These are phyloP conservation scores for Malacoraja senta DNA, from an alignment of 2,797 vertebrate species.

Conservation along the genomic window DNA sequence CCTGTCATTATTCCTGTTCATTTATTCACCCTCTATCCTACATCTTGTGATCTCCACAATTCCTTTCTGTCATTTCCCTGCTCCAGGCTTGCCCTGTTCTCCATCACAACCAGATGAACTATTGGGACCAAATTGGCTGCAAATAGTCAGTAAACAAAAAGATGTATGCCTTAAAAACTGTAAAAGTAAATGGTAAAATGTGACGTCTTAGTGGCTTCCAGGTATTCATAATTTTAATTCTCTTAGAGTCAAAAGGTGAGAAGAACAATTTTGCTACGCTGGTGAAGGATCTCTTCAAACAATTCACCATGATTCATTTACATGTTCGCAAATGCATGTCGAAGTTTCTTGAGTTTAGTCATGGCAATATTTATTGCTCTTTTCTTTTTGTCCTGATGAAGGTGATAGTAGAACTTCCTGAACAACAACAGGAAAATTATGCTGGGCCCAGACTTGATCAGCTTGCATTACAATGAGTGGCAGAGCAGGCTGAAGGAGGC, in stretches of 20 bases:
- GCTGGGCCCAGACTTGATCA: too few species aligned
- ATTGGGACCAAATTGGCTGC: not conserved
- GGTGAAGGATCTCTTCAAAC: not conserved
- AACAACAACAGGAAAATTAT: not conserved
- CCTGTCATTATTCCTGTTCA: not conserved
- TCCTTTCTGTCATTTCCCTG: not conserved
- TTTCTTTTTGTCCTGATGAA: not conserved
- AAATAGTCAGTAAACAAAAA: not conserved
- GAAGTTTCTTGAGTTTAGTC: not conserved
- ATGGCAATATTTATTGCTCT: not conserved
- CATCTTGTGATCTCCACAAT: not conserved
- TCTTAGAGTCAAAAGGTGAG: not conserved
- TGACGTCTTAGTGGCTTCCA: not conserved
- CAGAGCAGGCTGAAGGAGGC: too few species aligned
- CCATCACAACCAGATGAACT: not conserved
- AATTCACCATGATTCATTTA: not conserved
- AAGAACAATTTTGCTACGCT: not conserved
- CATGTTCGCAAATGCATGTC: not conserved
- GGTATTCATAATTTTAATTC: not conserved
- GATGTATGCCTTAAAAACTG: not conserved
- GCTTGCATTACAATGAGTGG: too few species aligned
- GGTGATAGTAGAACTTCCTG: not conserved
- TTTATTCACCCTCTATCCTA: not conserved
- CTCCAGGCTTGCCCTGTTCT: not conserved
- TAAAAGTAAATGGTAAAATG: not conserved